Conservation (phyloP, 2,888 invertebrate genomes). For the Sphaerophoria rueppellii region DNA sequence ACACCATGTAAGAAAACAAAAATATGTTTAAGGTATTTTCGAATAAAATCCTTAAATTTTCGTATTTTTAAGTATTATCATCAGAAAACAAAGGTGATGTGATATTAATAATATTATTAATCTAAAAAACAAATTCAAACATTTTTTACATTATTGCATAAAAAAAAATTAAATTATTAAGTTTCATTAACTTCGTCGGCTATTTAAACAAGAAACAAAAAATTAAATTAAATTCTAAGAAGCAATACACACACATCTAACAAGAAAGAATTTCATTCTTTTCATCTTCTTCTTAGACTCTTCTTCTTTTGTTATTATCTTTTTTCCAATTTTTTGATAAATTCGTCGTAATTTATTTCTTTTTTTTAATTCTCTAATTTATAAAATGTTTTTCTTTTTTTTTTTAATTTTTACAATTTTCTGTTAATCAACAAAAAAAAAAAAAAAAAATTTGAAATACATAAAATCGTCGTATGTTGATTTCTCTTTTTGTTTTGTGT, state of each 20-base stretch:
- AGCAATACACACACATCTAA: constrained; percentile 70
- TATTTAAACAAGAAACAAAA: constrained; percentile 54
- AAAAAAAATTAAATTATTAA: constrained; percentile 74
- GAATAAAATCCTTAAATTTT: constrained; percentile 72
- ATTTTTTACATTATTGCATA: constrained; percentile 73
- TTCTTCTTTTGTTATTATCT: neutral
- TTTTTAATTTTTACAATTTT: constrained; percentile 50
- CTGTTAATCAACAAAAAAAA: constrained; percentile 43
- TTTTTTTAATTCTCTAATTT: constrained; percentile 47
- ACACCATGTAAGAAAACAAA: constrained; percentile 13
- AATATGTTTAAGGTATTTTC: constrained; percentile 60
- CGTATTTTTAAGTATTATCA: constrained; percentile 75
- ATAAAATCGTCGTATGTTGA: constrained; percentile 63
- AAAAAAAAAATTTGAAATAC: constrained; percentile 29
- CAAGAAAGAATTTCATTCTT: constrained; percentile 59
- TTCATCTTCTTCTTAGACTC: constrained; percentile 61
- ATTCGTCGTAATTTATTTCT: constrained; percentile 53
- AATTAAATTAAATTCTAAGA: constrained; percentile 70
- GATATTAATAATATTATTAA: constrained; percentile 79
- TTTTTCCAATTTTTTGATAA: constrained; percentile 41
- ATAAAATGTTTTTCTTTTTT: constrained; percentile 25
- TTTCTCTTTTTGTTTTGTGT: constrained; percentile 62
- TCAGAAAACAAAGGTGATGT: constrained; percentile 81
- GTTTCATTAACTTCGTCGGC: constrained; percentile 70
- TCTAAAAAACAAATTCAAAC: constrained; percentile 67